phyloP scores from a whole-genome alignment of 2,113 vertebrate species.

The Lampris megalopsis region DNA sequence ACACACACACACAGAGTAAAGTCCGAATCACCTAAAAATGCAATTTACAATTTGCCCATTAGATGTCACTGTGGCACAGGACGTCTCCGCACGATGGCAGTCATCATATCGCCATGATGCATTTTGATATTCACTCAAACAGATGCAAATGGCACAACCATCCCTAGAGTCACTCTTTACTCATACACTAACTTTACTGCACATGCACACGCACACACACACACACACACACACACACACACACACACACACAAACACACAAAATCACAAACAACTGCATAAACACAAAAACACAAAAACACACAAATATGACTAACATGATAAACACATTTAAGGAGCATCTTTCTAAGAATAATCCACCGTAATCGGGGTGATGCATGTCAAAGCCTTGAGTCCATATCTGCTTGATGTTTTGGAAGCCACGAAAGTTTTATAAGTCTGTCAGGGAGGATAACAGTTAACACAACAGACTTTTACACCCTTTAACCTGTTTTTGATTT shows the following conservation, averaged over 20 bases:
- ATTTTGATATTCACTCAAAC: background rate
- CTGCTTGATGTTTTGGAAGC: slow-evolving; percentile 19
- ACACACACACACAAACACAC: slow-evolving; percentile 2
- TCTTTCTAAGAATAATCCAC: slow-evolving; percentile 10
- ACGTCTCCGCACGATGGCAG: too few species aligned
- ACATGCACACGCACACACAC: background rate
- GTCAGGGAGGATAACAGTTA: slow-evolving; percentile 5
- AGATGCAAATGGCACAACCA: slow-evolving; percentile 1
- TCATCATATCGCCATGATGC: background rate
- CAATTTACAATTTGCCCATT: slow-evolving; percentile 57
- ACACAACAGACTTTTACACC: background rate
- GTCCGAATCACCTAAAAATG: slow-evolving; percentile 12
- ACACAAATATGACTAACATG: background rate
- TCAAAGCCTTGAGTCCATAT: background rate
- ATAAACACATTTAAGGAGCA: background rate
- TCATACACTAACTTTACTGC: background rate
- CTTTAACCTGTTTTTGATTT: background rate
- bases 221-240: slow-evolving; percentile 3
- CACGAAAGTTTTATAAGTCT: slow-evolving; percentile 15
- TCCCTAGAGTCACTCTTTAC: background rate
- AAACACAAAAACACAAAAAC: background rate
- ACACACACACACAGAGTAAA: slow-evolving; percentile 3
- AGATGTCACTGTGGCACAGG: slow-evolving; percentile 74
- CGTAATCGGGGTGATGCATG: background rate
- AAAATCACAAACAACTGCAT: background rate